A percentile compares a stretch with the other conserved stretches of the same genome.
These are phyloP conservation scores for Callopanchax toddi DNA, from an alignment of 2,113 vertebrate species.

Conservation along the genomic window DNA sequence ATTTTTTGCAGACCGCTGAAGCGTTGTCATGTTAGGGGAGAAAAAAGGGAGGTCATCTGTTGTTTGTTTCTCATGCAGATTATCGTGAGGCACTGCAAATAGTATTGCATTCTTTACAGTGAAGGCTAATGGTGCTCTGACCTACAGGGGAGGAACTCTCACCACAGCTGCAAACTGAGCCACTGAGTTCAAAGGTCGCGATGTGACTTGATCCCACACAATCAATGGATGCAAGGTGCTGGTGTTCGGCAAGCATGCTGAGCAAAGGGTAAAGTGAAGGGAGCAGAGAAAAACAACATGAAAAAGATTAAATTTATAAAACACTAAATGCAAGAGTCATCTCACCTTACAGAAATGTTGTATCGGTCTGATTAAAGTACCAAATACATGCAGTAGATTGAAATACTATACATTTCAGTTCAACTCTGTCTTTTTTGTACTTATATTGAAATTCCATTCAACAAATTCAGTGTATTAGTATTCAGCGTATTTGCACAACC, in stretches of 20 bases:
- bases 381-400: neutral
- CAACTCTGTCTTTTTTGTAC: too few relatives aligned
- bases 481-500: too few relatives aligned
- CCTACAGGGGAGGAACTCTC: conserved; percentile 68
- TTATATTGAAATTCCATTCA: too few relatives aligned
- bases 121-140: conserved; percentile 71
- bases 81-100: conserved; percentile 47
- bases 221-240: conserved; percentile 66
- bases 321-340: too few relatives aligned
- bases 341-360: too few relatives aligned
- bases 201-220: conserved; percentile 75
- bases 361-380: too few relatives aligned
- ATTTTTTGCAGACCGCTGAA: conserved; percentile 29
- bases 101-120: conserved; percentile 67
- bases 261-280: conserved; percentile 38
- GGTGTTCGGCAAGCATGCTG: conserved; percentile 49
- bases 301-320: neutral
- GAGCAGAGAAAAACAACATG: conserved; percentile 1
- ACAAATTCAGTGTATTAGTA: too few relatives aligned
- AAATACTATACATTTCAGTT: too few relatives aligned
- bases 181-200: conserved; percentile 72
- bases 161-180: conserved; percentile 73
- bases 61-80: conserved; percentile 38
- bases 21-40: conserved; percentile 6
- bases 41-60: conserved; percentile 15